Percentiles rank a stretch among this genome's conserved stretches.
These are phyloP conservation scores for Chaetophractus vellerosus DNA, from an alignment of 2,797 vertebrate species.

Conservation along the genomic window DNA sequence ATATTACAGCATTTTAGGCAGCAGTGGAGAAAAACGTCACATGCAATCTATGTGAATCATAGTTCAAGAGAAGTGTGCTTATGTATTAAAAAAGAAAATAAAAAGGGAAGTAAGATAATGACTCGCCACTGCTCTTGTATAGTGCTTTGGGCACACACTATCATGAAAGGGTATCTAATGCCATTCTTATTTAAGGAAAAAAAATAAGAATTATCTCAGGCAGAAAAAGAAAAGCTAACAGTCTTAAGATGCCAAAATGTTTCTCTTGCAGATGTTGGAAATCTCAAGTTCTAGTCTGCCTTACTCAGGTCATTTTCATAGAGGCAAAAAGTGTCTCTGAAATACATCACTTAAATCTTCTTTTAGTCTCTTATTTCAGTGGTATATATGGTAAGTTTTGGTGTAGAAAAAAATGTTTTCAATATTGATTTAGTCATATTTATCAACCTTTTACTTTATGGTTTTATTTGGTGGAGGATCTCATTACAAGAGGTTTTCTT, in stretches of 20 bases:
- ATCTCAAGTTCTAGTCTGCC: background rate
- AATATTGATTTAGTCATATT: no score
- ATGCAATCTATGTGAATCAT: background rate
- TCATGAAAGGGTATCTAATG: background rate
- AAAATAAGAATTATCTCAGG: background rate
- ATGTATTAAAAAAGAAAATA: background rate
- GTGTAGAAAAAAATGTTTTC: no score
- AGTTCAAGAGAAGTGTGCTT: background rate
- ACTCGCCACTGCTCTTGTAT: background rate
- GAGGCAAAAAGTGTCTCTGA: no score
- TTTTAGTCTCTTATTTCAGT: no score
- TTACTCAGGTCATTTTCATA: no score
- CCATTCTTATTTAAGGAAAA: background rate
- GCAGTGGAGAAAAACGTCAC: background rate
- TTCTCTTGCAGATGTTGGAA: background rate
- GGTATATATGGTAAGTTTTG: no score
- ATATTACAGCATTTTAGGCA: background rate
- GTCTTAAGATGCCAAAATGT: background rate
- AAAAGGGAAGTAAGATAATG: background rate
- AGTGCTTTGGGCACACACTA: background rate
- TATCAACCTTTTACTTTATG: no score
- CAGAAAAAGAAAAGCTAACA: background rate
- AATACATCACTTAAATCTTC: no score
- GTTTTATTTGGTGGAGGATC: no score
- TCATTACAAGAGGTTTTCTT: no score